Conservation (phyloP, 1,140 invertebrate genomes). For the Hormaphis cornu region DNA sequence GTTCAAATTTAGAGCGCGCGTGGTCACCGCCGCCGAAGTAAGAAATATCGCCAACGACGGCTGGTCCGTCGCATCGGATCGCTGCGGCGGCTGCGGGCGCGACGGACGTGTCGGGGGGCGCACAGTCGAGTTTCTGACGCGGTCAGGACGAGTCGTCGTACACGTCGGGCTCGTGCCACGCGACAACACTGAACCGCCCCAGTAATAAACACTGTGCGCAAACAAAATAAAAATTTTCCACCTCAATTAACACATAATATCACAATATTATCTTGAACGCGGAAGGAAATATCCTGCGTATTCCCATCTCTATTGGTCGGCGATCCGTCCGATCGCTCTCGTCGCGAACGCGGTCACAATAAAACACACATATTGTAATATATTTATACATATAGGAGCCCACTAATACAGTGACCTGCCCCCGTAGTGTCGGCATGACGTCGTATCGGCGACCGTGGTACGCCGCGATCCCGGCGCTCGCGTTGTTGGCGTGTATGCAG, state of each 20-base stretch:
- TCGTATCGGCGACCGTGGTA: not conserved
- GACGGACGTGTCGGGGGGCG: not conserved
- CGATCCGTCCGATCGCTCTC: not conserved
- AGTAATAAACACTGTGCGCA: too few species aligned
- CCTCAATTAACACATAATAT: too few species aligned
- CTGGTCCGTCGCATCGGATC: not conserved
- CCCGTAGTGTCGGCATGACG: not conserved
- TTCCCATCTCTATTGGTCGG: too few species aligned
- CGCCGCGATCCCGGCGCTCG: not conserved
- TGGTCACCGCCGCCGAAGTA: not conserved
- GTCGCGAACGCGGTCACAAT: too few species aligned
- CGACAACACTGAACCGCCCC: not conserved
- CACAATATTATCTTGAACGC: too few species aligned
- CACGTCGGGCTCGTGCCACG: too few species aligned
- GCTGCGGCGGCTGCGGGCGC: not conserved
- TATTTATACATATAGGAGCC: too few species aligned
- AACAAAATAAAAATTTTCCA: too few species aligned
- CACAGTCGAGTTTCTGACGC: slow-evolving; percentile 7
- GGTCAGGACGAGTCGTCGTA: not conserved
- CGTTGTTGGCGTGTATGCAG: not conserved
- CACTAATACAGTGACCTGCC: too few species aligned
- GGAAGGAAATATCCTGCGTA: too few species aligned
- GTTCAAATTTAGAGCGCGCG: too few species aligned
- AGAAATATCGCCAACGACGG: not conserved
- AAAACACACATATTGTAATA: too few species aligned